These are phyloP conservation scores for Garra rufa DNA, from an alignment of 2,113 vertebrate genomes.

Conservation along the genomic window DNA sequence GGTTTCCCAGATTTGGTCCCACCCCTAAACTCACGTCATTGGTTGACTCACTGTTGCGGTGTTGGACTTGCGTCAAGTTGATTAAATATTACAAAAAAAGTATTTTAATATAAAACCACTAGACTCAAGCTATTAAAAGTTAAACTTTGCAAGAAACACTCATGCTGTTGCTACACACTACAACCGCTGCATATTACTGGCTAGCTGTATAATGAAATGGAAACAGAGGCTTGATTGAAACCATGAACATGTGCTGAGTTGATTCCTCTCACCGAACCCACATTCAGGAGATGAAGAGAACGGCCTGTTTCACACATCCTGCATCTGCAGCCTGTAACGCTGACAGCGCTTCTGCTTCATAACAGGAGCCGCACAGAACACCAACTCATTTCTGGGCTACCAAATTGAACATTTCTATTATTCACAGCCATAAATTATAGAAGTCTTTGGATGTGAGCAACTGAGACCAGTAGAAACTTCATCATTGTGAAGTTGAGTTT, in stretches of 20 bases:
- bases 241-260: neutral
- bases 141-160: neutral
- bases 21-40: too few species aligned
- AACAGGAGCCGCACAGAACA: neutral
- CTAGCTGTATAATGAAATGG: neutral
- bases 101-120: neutral
- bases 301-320: neutral
- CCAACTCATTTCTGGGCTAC: neutral
- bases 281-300: constrained; percentile 10
- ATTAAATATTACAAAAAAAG: neutral
- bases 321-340: neutral
- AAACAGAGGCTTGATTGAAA: constrained; percentile 24
- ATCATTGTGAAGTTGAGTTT: neutral
- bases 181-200: neutral
- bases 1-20: too few species aligned
- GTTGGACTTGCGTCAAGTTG: neutral
- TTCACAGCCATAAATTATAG: neutral
- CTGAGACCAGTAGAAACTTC: neutral
- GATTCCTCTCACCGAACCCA: constrained; percentile 12
- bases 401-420: neutral
- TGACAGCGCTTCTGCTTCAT: neutral
- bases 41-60: neutral
- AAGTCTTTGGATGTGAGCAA: neutral
- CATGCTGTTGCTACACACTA: neutral
- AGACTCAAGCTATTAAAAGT: neutral